Percentiles rank a stretch among this genome's conserved stretches.
Conservation (phyloP, 2,113 vertebrate species). For the Neotoma lepida region DNA sequence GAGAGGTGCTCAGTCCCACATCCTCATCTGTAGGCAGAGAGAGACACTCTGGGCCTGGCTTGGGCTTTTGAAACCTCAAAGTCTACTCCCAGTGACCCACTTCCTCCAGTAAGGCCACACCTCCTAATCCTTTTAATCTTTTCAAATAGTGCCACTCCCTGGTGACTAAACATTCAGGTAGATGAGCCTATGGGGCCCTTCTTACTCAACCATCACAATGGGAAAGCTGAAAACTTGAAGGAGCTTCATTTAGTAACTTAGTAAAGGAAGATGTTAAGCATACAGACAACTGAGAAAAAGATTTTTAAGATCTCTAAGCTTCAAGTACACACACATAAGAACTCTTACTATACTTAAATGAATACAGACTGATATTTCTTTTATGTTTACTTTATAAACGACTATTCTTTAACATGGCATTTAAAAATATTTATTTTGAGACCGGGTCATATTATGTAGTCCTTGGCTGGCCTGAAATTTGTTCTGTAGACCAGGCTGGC, state of each 20-base stretch:
- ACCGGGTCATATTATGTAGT: not conserved
- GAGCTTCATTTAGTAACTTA: constrained; percentile 27
- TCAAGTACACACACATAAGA: not conserved
- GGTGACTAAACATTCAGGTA: not conserved
- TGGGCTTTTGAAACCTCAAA: not conserved
- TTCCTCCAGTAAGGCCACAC: not conserved
- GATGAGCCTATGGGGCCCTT: not conserved
- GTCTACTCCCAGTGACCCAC: not conserved
- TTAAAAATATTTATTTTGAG: not conserved
- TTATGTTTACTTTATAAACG: not conserved
- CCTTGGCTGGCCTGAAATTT: not conserved
- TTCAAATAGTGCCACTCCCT: not conserved
- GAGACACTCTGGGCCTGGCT: not conserved
- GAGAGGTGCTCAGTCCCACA: not conserved
- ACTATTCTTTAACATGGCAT: not conserved
- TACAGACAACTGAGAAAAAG: not conserved
- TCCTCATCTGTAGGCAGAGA: not conserved
- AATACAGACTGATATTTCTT: not conserved
- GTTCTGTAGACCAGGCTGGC: not conserved
- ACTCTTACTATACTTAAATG: not conserved
- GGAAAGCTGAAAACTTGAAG: constrained; percentile 1
- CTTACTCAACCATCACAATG: not conserved
- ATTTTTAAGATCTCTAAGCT: not conserved
- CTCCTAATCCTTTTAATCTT: not conserved
- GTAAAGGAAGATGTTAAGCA: not conserved